phyloP scores from a whole-genome alignment of 2,888 invertebrate genomes.

The Aleiodes testaceus region DNA sequence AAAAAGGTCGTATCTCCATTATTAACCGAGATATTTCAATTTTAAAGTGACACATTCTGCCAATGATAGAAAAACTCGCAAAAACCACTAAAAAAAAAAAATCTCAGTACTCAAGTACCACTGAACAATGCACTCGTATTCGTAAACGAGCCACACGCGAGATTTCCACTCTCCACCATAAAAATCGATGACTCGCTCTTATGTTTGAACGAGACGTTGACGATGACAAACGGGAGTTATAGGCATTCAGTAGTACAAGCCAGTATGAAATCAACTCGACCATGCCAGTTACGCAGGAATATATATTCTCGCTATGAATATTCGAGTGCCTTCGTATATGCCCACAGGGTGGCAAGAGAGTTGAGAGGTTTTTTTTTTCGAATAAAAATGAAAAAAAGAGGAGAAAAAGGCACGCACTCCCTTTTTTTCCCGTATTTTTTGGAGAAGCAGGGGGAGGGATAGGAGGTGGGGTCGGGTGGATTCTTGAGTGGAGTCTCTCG shows the following conservation, averaged over 20 bases:
- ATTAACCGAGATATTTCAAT: too few relatives aligned
- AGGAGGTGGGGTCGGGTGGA: too few relatives aligned
- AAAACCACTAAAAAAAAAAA: slow-evolving; percentile 17
- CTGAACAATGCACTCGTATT: slow-evolving; percentile 41
- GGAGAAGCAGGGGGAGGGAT: too few relatives aligned
- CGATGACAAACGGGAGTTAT: slow-evolving; percentile 44
- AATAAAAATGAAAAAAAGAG: slow-evolving; percentile 24
- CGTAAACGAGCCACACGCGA: slow-evolving; percentile 41
- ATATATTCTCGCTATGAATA: slow-evolving; percentile 41
- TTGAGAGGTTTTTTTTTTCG: slow-evolving; percentile 30
- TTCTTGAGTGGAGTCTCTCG: too few relatives aligned
- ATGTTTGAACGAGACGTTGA: slow-evolving; percentile 43
- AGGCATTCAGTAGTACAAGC: slow-evolving; percentile 11
- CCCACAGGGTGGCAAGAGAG: slow-evolving; percentile 38
- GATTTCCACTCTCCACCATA: slow-evolving; percentile 41
- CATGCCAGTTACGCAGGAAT: slow-evolving; percentile 46
- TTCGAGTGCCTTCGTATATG: slow-evolving; percentile 40
- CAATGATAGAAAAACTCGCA: neutral
- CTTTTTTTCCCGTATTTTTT: too few relatives aligned
- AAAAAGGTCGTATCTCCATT: too few relatives aligned
- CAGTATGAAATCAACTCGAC: slow-evolving; percentile 39
- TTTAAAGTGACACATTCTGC: slow-evolving; percentile 9
- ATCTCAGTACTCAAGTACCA: slow-evolving; percentile 40
- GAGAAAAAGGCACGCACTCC: slow-evolving; percentile 44
- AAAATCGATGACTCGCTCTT: slow-evolving; percentile 44